Base-by-base conservation (phyloP, 2,888 invertebrate species). In the Hipparchia semele region DNA sequence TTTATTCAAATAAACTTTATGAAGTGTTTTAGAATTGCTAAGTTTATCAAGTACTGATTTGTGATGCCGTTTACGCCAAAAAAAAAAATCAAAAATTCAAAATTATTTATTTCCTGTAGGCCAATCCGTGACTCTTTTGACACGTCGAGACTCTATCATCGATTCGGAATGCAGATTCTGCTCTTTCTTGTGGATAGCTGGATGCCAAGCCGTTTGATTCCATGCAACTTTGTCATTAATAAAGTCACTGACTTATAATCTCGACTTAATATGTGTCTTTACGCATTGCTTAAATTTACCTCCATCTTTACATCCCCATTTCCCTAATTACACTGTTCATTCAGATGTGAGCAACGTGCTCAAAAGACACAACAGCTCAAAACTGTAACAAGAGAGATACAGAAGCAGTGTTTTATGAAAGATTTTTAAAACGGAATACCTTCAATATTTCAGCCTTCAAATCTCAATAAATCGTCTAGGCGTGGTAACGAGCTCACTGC, bases 381-480 rank as follows among this genome's bases (percentile, higher is more conserved):
- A 60, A 13, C 62, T 67, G 66, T 79, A 76, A 80, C 73, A 77
- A 78, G 78, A 71, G 76, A 75, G 80, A 81, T 81, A 81, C 77
- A 78, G 82, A 80, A 83, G 79, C 83, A 83, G 84, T 85, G 86
- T 89, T 87, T 91, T 90, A 90, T 90, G 89, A 86, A 90, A 87
- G 87, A 89, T 87, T 92, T 92, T 91, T 86, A 92, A 86, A 92
- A 88, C 85, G 86, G 90, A 89, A 90, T 90, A 91, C 89, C 90
- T 92, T 91, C 89, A 92, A 93, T 93, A 92, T 92, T 92, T 92
- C 88, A 92, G 88, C 86, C 88, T 91, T 92, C 93, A 94, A 92
- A 94, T 94, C 92, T 93, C 92, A 90, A 93, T 94, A 94, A 94
- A 94, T 93, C 93, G 91, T 89, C 90, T 91, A 90, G 93, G 92